phyloP scores from a whole-genome alignment of 2,113 vertebrate species.

The cat (Felis catus) region F.catus_Fca126_mat1.0 CM031414.1:56272001-56272500 shows the following conservation, averaged over 20 bases:
- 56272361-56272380: not conserved
- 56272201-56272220: not conserved
- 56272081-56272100: not conserved
- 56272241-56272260: not conserved
- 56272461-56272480: not conserved
- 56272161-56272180: not conserved
- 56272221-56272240: not conserved
- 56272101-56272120: not conserved
- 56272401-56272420: not conserved
- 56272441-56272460: not conserved
- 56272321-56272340: not conserved
- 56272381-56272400: not conserved
- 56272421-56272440: not conserved
- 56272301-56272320: not conserved
- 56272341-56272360: not conserved
- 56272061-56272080: not conserved
- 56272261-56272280: not conserved
- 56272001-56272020: not conserved
- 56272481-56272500: not conserved
- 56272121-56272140: not conserved
- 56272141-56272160: not conserved
- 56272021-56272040: not conserved
- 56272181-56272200: not conserved
- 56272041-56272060: not conserved
- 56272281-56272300: not conserved